Conservation (phyloP, 2,888 invertebrate species). For the Pedicia rivosa region DNA sequence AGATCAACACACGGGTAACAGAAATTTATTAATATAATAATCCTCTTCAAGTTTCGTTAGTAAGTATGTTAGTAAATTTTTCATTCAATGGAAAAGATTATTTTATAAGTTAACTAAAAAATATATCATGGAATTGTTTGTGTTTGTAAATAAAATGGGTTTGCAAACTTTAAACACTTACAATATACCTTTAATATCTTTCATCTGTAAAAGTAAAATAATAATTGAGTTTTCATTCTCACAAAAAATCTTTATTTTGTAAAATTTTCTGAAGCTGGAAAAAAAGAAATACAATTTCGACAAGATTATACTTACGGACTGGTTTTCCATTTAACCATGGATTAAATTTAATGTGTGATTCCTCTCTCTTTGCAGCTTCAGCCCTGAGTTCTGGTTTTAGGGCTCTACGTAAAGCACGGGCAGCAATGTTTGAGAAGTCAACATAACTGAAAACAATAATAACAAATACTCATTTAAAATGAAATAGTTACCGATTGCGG, state of each 20-base stretch:
- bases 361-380: constrained; percentile 63
- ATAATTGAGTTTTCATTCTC: neutral
- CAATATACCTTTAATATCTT: neutral
- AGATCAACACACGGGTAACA: too few species aligned
- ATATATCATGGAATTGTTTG: neutral
- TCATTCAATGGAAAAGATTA: neutral
- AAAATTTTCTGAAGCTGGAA: too few species aligned
- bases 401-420: constrained; percentile 60
- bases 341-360: constrained; percentile 61
- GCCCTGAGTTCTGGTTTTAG: constrained; percentile 57
- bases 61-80: neutral
- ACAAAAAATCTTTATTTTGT: neutral
- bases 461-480: neutral
- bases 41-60: neutral
- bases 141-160: too few species aligned
- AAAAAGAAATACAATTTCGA: too few species aligned
- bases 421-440: constrained; percentile 90
- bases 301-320: constrained; percentile 47
- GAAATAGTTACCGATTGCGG: neutral
- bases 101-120: neutral
- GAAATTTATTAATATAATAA: too few species aligned
- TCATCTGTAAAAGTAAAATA: constrained; percentile 2
- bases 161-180: neutral
- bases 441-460: constrained; percentile 57
- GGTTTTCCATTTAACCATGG: constrained; percentile 84